Evolutionary conservation across 2,113 vertebrate species (phyloP), one percentile per base, ranked within the genome.

Genomic region (Anthoscopus minutus): DNA sequence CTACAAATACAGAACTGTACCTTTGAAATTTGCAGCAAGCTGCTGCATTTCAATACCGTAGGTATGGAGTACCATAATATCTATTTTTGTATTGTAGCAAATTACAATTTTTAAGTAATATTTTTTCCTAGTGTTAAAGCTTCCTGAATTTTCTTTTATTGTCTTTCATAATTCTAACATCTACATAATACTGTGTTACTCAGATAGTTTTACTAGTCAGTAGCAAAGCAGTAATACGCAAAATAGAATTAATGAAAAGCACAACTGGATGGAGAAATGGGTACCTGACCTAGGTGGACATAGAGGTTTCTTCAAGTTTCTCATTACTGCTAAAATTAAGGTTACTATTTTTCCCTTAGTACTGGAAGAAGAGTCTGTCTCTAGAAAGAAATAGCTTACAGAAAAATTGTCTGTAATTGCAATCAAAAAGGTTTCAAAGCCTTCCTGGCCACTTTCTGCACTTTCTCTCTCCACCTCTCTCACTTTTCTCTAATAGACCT

Each of bases 371-470:
- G 82, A 62, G n/a, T 60, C 51, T 60, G 11, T 60, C 57, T 93
- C 89, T 86, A 51, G 56, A 88, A 92, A 80, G 78, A 76, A 94
- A 78, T 24, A 91, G 72, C 65, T 48, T 45, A 25, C 44, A 84
- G 57, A 88, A 69, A 94, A 87, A 84, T 71, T 84, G 81, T 62
- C 93, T 86, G 87, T 91, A 92, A 87, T 94, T 92, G 89, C 84
- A 87, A 62, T 92, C 57, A 77, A 48, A 96, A 91, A 64, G 81
- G 50, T 67, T 94, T 87, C 2, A 8, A 91, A 88, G 80, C 56
- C 86, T 92, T 92, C 92, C 50, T 71, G 67, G 56, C 69, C 30
- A 37, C 69, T 88, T 90, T 45, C 66, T 95, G 60, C 88, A 91
- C 79, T 88, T 50, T 81, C 54, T 81, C 16, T 85, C 25, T 57